phyloP scores from a whole-genome alignment of 2,797 vertebrate species.

The Vultur gryphus region DNA sequence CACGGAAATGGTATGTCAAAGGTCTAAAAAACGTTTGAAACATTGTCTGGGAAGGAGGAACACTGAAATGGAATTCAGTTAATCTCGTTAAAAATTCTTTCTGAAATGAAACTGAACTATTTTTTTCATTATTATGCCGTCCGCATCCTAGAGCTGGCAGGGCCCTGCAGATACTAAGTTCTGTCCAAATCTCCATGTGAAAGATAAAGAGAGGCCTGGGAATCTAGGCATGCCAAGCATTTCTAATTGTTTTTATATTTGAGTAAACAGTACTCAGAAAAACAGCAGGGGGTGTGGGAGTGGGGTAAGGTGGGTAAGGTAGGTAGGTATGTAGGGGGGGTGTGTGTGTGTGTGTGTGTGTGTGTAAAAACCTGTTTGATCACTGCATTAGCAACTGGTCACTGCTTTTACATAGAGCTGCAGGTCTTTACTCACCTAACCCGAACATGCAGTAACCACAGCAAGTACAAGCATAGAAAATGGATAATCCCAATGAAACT shows the following conservation, averaged over 20 bases:
- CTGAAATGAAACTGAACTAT: not conserved
- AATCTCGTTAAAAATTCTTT: not conserved
- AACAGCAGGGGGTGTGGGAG: fast-evolving
- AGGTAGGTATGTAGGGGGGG: no score
- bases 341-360: no score
- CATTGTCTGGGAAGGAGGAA: not conserved
- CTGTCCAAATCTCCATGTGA: not conserved
- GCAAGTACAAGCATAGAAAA: not conserved
- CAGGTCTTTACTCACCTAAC: not conserved
- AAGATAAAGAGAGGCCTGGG: not conserved
- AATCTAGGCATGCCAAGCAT: not conserved
- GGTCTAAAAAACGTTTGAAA: not conserved
- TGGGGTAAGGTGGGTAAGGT: no score
- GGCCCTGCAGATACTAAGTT: not conserved
- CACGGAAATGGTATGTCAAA: not conserved
- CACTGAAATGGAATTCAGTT: not conserved
- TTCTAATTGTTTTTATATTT: not conserved
- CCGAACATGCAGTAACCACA: not conserved
- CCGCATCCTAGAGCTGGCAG: not conserved
- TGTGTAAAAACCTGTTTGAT: not conserved
- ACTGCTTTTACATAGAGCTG: not conserved
- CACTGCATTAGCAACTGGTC: not conserved
- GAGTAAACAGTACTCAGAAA: not conserved
- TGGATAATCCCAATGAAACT: not conserved
- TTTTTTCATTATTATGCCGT: not conserved